These are phyloP conservation scores for Lamprologus lemairii DNA, from an alignment of 2,113 vertebrate genomes.

Conservation along the genomic window DNA sequence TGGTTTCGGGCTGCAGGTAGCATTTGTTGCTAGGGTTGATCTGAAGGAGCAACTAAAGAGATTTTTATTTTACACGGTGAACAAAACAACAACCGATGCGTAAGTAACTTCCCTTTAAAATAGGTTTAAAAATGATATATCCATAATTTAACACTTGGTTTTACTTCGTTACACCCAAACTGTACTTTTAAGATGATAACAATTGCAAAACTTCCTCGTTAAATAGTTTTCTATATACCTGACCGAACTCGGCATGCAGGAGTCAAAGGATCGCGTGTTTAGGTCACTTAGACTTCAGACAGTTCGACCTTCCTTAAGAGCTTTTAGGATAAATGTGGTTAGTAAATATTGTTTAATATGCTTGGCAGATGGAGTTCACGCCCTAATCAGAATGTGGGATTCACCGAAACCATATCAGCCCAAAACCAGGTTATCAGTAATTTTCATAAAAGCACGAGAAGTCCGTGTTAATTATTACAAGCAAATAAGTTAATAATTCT, in stretches of 20 bases:
- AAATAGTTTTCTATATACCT: background rate
- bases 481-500: background rate
- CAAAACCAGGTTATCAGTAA: background rate
- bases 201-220: background rate
- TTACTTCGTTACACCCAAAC: background rate
- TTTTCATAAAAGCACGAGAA: background rate
- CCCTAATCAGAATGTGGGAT: background rate
- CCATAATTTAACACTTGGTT: background rate
- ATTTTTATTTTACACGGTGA: background rate
- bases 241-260: background rate
- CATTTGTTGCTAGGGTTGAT: background rate
- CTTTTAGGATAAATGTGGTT: background rate
- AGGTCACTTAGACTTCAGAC: background rate
- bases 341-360: background rate
- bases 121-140: background rate
- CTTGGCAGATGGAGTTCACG: background rate
- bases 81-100: slow-evolving; percentile 5
- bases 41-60: background rate
- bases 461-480: background rate
- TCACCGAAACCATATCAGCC: background rate
- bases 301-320: background rate
- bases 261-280: background rate
- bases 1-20: background rate
- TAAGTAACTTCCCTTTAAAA: slow-evolving; percentile 13
- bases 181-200: background rate